Percentiles rank a stretch among this genome's conserved stretches.
phyloP scores from a whole-genome alignment of 2,888 invertebrate genomes.

The Dynastes grantii region DNA sequence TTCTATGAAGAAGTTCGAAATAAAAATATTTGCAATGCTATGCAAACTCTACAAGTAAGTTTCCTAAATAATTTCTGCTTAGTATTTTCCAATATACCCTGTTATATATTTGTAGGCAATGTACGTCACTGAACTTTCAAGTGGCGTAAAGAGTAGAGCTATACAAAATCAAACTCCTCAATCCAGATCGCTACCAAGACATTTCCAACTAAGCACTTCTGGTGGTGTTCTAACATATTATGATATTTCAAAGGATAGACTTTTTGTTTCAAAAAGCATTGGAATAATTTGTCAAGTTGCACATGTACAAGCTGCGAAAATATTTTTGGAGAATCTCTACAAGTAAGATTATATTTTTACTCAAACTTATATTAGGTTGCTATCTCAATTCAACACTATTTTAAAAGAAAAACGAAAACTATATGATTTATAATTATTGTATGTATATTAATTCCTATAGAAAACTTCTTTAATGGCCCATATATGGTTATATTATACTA shows the following conservation, averaged over 20 bases:
- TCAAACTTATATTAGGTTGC: neutral
- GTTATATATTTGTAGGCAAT: slow-evolving; percentile 77
- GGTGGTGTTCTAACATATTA: slow-evolving; percentile 81
- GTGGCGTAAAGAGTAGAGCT: slow-evolving; percentile 80
- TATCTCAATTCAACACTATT: neutral
- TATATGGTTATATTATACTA: too few species aligned
- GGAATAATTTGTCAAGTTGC: slow-evolving; percentile 93
- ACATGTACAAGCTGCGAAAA: slow-evolving; percentile 88
- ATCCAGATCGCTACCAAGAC: slow-evolving; percentile 89
- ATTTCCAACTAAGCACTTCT: slow-evolving; percentile 83
- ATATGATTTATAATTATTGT: too few species aligned
- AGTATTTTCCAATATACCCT: neutral
- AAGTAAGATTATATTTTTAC: slow-evolving; percentile 73
- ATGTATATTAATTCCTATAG: too few species aligned
- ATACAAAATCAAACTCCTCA: slow-evolving; percentile 76
- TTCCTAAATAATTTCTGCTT: slow-evolving; percentile 53
- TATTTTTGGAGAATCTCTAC: slow-evolving; percentile 90
- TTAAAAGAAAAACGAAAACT: neutral
- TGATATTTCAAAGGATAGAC: slow-evolving; percentile 93
- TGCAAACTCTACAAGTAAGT: slow-evolving; percentile 92
- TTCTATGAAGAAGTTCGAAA: slow-evolving; percentile 98
- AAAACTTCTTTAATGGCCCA: too few species aligned
- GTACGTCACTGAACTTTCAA: slow-evolving; percentile 92
- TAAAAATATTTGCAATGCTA: slow-evolving; percentile 93
- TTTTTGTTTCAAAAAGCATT: slow-evolving; percentile 96